Conservation (phyloP, 53 echinoderm and acorn worm species). For the Temnopleurus reevesii region DNA sequence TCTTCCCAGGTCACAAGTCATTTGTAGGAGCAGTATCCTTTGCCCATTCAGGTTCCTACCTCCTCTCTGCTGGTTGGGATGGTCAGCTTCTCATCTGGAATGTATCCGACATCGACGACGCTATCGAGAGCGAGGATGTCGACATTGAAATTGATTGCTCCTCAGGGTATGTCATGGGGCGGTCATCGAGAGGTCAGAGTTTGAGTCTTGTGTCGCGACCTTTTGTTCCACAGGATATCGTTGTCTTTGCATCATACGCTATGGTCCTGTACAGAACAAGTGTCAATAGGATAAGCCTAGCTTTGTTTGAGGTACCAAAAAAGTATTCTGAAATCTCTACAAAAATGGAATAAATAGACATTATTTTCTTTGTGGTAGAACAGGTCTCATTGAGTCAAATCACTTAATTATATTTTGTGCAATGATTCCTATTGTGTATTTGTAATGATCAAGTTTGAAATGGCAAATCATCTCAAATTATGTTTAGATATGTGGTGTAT, state of each 20-base stretch:
- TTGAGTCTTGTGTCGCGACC: constrained; percentile 53
- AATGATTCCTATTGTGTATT: too few species aligned
- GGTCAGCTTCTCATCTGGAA: constrained; percentile 85
- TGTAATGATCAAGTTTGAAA: too few species aligned
- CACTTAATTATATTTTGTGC: too few species aligned
- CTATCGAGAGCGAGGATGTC: constrained; percentile 71
- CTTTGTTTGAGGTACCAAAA: constrained; percentile 26
- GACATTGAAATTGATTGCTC: constrained; percentile 68
- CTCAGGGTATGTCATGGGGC: constrained; percentile 79
- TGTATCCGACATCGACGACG: constrained; percentile 77
- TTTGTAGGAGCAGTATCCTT: constrained; percentile 80
- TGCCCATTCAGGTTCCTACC: constrained; percentile 65
- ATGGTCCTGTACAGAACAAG: constrained; percentile 30
- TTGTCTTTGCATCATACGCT: constrained; percentile 15
- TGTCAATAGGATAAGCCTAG: constrained; percentile 39
- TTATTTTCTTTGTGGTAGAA: too few species aligned
- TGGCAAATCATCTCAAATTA: too few species aligned
- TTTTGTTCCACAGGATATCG: constrained; percentile 64
- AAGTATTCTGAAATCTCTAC: constrained; percentile 11
- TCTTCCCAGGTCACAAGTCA: constrained; percentile 75
- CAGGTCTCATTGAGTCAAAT: too few species aligned
- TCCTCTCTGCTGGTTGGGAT: constrained; percentile 87
- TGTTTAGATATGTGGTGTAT: too few species aligned
- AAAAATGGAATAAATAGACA: not conserved
- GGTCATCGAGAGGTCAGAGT: constrained; percentile 65